These are phyloP conservation scores for Dendrophyllia cribrosa DNA, from an alignment of 64 coral and sea anemone species.

Conservation along the genomic window DNA sequence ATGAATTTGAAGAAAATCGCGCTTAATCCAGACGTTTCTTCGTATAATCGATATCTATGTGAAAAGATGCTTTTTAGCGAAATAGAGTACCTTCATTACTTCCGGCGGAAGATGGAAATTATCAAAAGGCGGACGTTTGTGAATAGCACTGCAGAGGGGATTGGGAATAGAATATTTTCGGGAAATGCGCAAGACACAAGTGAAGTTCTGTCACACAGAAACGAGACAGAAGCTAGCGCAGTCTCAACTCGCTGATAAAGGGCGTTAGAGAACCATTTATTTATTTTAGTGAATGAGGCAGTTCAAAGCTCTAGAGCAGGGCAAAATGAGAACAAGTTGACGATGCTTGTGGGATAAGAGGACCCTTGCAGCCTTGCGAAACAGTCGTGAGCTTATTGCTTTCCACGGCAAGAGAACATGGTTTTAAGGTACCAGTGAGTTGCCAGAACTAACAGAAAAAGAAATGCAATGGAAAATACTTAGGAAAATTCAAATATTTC, in stretches of 20 bases:
- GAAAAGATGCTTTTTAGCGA: slow-evolving; percentile 82
- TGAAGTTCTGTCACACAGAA: background rate
- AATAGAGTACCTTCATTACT: slow-evolving; percentile 90
- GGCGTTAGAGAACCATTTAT: background rate
- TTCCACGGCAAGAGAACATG: too few species aligned
- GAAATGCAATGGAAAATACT: too few species aligned
- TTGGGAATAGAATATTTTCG: background rate
- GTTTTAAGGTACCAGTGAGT: too few species aligned
- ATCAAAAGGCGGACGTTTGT: background rate
- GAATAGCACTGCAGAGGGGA: background rate
- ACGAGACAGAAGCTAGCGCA: slow-evolving; percentile 12
- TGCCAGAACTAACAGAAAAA: too few species aligned
- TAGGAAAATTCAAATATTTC: too few species aligned
- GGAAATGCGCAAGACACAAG: background rate
- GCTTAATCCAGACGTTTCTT: slow-evolving; percentile 44
- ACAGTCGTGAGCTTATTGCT: too few species aligned
- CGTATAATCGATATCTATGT: slow-evolving; percentile 78
- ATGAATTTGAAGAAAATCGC: background rate
- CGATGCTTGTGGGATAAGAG: too few species aligned
- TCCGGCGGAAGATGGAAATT: slow-evolving; percentile 73
- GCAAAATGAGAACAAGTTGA: too few species aligned
- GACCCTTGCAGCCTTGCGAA: too few species aligned
- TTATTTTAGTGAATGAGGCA: background rate
- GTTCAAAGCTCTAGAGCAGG: too few species aligned
- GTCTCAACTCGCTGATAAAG: background rate